phyloP scores from a whole-genome alignment of 2,888 invertebrate genomes.

The Polydrusus tereticollis region DNA sequence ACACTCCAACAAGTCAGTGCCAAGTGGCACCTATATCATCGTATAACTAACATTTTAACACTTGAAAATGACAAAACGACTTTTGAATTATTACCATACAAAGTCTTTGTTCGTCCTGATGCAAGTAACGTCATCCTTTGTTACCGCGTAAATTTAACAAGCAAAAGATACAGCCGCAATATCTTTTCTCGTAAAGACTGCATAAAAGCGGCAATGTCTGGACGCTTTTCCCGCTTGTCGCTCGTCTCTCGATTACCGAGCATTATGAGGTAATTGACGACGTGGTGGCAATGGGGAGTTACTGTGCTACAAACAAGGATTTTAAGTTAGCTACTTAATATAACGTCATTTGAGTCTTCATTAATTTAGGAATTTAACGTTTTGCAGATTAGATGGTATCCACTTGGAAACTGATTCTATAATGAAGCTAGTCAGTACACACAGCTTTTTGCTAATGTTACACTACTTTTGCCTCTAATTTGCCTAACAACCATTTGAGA shows the following conservation, averaged over 20 bases:
- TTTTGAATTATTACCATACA: constrained; percentile 30
- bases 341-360: background rate
- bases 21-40: background rate
- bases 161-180: constrained; percentile 48
- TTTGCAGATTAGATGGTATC: background rate
- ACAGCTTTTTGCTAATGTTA: too few species aligned
- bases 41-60: background rate
- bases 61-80: background rate
- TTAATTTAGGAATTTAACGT: background rate
- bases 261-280: constrained; percentile 46
- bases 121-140: constrained; percentile 45
- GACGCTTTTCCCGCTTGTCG: constrained; percentile 47
- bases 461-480: too few species aligned
- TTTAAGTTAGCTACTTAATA: background rate
- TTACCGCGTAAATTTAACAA: constrained; percentile 47
- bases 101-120: constrained; percentile 45
- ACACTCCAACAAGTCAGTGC: background rate
- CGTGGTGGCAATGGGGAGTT: constrained; percentile 35
- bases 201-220: constrained; percentile 49
- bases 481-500: too few species aligned
- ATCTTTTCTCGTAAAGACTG: constrained; percentile 47
- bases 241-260: constrained; percentile 43
- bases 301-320: background rate
- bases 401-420: too few species aligned
- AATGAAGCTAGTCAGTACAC: too few species aligned